Percentiles rank a stretch among this genome's conserved stretches.
Evolutionary conservation across 2,113 vertebrate species (phyloP).

Genomic region (Chloroceryle aenea): DNA sequence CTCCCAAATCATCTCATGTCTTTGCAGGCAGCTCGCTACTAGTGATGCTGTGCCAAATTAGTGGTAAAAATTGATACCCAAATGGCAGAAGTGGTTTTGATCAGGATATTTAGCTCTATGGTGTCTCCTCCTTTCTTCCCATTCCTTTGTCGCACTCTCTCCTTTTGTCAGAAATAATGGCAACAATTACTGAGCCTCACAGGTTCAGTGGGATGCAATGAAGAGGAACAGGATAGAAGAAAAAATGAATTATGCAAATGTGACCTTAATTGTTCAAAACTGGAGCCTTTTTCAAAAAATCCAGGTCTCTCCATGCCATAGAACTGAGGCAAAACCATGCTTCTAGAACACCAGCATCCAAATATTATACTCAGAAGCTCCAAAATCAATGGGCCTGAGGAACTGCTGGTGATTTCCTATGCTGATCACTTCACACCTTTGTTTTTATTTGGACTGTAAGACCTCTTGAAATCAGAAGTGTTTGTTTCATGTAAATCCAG

Average conservation of each 20-base stretch:
- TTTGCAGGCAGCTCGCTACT: background rate
- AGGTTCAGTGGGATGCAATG: background rate
- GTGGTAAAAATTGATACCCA: slow-evolving; percentile 48
- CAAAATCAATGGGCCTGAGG: background rate
- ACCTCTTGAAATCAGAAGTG: background rate
- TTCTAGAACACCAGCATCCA: background rate
- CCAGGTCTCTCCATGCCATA: background rate
- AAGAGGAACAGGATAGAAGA: background rate
- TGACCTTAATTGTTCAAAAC: slow-evolving; percentile 39
- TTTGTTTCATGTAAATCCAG: background rate
- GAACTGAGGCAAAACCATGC: background rate
- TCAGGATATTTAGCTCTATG: slow-evolving; percentile 23
- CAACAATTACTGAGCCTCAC: slow-evolving; percentile 18
- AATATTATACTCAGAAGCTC: background rate
- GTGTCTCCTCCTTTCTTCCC: background rate
- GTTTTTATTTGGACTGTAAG: background rate
- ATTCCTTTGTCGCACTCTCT: background rate
- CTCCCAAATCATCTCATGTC: background rate
- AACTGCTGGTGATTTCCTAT: background rate
- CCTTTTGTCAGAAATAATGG: slow-evolving; percentile 19
- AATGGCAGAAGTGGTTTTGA: slow-evolving; percentile 25
- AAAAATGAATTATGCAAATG: slow-evolving; percentile 45
- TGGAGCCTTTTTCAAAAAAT: background rate
- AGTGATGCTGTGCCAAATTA: slow-evolving; percentile 32
- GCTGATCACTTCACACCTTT: background rate